phyloP scores from a whole-genome alignment of 2,113 vertebrate species.

The Upupa epops region DNA sequence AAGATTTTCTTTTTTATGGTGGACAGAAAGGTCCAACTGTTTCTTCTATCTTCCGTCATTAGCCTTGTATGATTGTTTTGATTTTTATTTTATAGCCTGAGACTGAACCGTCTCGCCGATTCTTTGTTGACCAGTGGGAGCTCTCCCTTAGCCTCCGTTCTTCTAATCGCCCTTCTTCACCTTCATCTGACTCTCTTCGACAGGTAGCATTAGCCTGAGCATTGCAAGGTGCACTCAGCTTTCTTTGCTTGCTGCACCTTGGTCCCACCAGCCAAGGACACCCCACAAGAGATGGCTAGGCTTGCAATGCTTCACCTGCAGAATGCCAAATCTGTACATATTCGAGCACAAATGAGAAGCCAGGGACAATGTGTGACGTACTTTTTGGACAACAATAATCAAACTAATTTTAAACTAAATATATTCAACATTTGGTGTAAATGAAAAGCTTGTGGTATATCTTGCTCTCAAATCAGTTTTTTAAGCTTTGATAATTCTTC shows the following conservation, averaged over 20 bases:
- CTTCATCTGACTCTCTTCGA: conserved; percentile 82
- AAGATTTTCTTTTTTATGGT: neutral
- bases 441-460: neutral
- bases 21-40: neutral
- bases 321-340: neutral
- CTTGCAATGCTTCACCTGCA: conserved; percentile 36
- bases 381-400: neutral
- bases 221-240: neutral
- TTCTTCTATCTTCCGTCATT: neutral
- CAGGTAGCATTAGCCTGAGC: conserved; percentile 83
- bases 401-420: neutral
- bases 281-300: neutral
- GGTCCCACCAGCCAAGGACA: neutral
- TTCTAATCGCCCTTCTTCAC: conserved; percentile 74
- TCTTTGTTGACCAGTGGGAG: conserved; percentile 90
- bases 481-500: neutral
- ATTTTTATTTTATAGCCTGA: conserved; percentile 77
- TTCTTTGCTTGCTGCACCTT: conserved; percentile 13
- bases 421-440: neutral
- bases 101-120: conserved; percentile 82
- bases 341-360: neutral
- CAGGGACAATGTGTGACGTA: neutral
- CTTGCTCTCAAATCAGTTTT: neutral
- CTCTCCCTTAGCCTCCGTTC: conserved; percentile 79
- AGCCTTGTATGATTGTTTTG: conserved; percentile 31